phyloP scores from a whole-genome alignment of 2,888 invertebrate genomes.

The Leucania comma region DNA sequence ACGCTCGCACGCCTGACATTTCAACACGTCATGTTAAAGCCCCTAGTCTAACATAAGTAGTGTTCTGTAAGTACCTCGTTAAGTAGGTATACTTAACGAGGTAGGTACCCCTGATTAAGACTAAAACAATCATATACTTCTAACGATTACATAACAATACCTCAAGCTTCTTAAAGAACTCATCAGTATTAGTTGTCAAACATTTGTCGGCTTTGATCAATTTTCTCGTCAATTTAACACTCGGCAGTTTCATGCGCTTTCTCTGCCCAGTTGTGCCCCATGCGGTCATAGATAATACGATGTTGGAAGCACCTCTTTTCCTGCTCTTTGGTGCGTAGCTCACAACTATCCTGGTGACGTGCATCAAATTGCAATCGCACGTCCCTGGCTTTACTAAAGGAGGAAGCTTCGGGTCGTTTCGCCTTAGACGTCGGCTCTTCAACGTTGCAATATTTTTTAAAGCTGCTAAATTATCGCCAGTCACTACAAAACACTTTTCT shows the following conservation, averaged over 20 bases:
- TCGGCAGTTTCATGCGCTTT: slow-evolving; percentile 82
- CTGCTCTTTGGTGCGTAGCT: slow-evolving; percentile 80
- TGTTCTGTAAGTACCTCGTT: too few relatives aligned
- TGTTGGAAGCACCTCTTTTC: slow-evolving; percentile 81
- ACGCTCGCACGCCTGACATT: too few relatives aligned
- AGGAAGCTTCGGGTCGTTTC: slow-evolving; percentile 73
- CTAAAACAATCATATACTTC: background rate
- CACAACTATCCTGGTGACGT: slow-evolving; percentile 82
- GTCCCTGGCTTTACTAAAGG: slow-evolving; percentile 62
- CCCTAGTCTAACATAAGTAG: too few relatives aligned
- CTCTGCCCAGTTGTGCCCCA: slow-evolving; percentile 78
- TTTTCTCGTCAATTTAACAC: slow-evolving; percentile 74
- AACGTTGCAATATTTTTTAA: slow-evolving; percentile 65
- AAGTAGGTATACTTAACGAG: too few relatives aligned
- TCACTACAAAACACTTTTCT: slow-evolving; percentile 74
- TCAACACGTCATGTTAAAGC: too few relatives aligned
- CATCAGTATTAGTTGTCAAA: slow-evolving; percentile 77
- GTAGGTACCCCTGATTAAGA: background rate
- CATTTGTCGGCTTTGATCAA: slow-evolving; percentile 72
- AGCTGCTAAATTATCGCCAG: slow-evolving; percentile 75
- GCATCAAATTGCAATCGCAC: slow-evolving; percentile 83
- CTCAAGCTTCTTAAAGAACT: slow-evolving; percentile 87
- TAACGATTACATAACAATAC: slow-evolving; percentile 65
- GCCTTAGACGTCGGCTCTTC: slow-evolving; percentile 71
- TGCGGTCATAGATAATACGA: slow-evolving; percentile 81